Evolutionary conservation across 1,140 invertebrate species (phyloP).

Genomic region (Vanessa tameamea): DNA sequence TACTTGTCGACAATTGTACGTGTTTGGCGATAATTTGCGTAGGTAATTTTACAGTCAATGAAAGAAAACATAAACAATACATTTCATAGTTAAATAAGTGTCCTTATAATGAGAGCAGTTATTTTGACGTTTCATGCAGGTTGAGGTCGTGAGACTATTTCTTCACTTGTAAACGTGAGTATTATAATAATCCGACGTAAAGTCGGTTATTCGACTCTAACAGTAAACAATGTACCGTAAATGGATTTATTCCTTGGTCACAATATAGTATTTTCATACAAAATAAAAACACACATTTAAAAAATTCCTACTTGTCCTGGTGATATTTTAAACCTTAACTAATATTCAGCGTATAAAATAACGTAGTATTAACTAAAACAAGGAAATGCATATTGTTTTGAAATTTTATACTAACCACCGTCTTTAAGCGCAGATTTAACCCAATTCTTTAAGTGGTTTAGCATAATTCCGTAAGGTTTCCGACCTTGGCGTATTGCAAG

Average conservation of each 20-base stretch:
- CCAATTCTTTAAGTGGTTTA: slow-evolving; percentile 32
- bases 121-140: background rate
- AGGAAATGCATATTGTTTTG: slow-evolving; percentile 10
- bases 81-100: no score
- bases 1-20: no score
- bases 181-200: background rate
- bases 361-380: background rate
- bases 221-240: slow-evolving; percentile 5
- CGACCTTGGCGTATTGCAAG: slow-evolving; percentile 29
- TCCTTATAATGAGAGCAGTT: background rate
- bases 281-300: no score
- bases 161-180: background rate
- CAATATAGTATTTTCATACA: no score
- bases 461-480: slow-evolving; percentile 34
- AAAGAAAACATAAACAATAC: no score
- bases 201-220: background rate
- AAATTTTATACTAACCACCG: background rate
- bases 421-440: slow-evolving; percentile 10
- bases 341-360: background rate
- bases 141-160: background rate
- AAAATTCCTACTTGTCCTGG: no score
- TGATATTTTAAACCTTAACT: background rate
- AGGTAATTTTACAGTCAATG: no score
- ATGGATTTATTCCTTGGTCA: background rate
- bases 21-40: no score